Percentiles rank a stretch among this genome's conserved stretches.
phyloP scores from a whole-genome alignment of 2,797 vertebrate species.

The Sebastes hubbsi region DNA sequence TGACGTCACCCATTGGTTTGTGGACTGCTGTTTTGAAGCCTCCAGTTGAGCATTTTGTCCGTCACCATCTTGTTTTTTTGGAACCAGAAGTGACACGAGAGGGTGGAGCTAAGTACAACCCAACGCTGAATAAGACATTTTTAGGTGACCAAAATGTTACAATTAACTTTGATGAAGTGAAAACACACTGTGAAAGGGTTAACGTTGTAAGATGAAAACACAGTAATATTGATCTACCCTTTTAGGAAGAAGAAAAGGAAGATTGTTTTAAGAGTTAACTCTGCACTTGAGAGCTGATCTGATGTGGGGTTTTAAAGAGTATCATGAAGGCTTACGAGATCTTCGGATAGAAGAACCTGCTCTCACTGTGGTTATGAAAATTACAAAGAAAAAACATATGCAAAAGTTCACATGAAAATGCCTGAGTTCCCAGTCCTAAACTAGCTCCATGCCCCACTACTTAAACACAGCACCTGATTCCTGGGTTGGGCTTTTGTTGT shows the following conservation, averaged over 20 bases:
- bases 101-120: no score
- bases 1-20: no score
- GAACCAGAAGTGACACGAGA: no score
- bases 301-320: not conserved
- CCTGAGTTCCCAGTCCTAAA: not conserved
- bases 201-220: not conserved
- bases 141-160: no score
- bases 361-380: not conserved
- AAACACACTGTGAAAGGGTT: no score
- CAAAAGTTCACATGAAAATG: not conserved
- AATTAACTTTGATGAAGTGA: no score
- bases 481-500: no score
- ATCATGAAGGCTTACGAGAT: not conserved
- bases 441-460: not conserved
- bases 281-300: not conserved
- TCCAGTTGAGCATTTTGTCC: no score
- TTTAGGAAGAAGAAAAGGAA: not conserved
- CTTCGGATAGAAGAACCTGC: not conserved
- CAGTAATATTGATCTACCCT: not conserved
- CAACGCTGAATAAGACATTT: no score
- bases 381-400: not conserved
- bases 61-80: no score
- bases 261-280: no score
- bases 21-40: no score
- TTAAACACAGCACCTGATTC: not conserved